Evolutionary conservation across 2,113 vertebrate species (phyloP), one percentile per base, ranked within the genome.

Genomic region (Euleptes europaea): DNA sequence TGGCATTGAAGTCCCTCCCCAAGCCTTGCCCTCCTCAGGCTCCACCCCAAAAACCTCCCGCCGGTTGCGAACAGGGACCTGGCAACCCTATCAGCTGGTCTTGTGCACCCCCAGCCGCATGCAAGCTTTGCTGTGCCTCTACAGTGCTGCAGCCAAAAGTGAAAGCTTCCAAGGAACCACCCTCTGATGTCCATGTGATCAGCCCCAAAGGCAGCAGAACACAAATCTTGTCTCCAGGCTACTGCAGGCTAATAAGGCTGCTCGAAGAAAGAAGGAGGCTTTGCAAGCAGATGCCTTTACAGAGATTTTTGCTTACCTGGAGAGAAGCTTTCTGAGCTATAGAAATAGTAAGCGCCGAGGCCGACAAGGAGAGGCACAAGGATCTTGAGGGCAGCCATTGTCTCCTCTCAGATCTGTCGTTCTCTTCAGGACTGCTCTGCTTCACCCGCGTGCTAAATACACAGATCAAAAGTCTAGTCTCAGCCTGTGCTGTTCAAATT

Each of bases 301-400:
- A 28, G 26, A 63, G 2, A 40, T 11, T 66, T 57, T 75, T 51
- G 38, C 81, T 90, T 79, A 88, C 91, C 90, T 89, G 51, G 35
- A 33, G 70, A 78, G 60, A 89, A 28, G 54, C 73, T 67, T 67
- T 42, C 82, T 42, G 82, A 40, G 9, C 3, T 82, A 51, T 79
- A 90, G 76, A 31, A 92, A 60, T 83, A 65, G 65, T 78, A 74
- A 26, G 82, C 69, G 42, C 44, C 17, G 17, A 86, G 80, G n/a
- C 54, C 86, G 2, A 84, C 33, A 5, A 75, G 17, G 17, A 91
- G 40, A 14, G 83, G 57, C n/a, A 54, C 0, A 0, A 86, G 12
- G 26, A 87, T 71, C 33, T 69, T 82, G 4, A 3, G 49, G 19
- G 70, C 82, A 14, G 72, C 79, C 84, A 66, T 51, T 35, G 78